Conservation (phyloP, 2,113 vertebrate genomes). For the Dunckerocampus dactyliophorus region DNA sequence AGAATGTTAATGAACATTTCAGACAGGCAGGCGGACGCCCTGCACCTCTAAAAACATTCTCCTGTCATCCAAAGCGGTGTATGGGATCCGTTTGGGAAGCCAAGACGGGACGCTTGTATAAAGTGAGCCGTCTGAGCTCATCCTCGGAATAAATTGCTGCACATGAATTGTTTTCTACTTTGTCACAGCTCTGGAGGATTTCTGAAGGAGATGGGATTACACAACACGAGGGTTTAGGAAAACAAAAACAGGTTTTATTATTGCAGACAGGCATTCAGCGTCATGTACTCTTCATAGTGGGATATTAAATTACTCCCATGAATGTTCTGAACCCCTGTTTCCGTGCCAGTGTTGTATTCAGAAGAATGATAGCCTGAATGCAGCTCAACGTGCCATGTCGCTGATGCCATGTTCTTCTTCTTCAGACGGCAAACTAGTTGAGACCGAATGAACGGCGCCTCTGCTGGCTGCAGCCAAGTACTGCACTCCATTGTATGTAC, state of each 20-base stretch:
- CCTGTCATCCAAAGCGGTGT: slow-evolving; percentile 14
- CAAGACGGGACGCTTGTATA: background rate
- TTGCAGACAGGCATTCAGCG: background rate
- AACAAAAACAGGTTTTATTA: background rate
- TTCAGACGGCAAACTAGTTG: too few species aligned
- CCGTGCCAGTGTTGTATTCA: too few species aligned
- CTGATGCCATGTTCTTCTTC: too few species aligned
- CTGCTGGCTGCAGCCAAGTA: too few species aligned
- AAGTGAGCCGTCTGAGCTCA: slow-evolving; percentile 15
- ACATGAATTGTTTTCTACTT: slow-evolving; percentile 23
- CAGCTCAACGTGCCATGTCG: too few species aligned
- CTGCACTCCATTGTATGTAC: too few species aligned
- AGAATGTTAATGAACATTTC: slow-evolving; percentile 28
- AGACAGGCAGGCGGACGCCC: slow-evolving; percentile 12
- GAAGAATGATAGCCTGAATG: too few species aligned
- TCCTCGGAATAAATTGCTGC: slow-evolving; percentile 32
- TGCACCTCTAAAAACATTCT: slow-evolving; percentile 10
- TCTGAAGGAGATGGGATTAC: background rate
- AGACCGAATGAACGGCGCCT: too few species aligned
- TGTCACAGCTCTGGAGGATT: slow-evolving; percentile 9
- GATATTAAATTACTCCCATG: too few species aligned
- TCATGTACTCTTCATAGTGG: background rate
- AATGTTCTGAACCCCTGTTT: too few species aligned
- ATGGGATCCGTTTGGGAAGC: slow-evolving; percentile 5
- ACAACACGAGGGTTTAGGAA: background rate